Percentiles rank a stretch among this genome's conserved stretches.
Evolutionary conservation across 2,113 vertebrate species (phyloP).

Genomic region (Pionites leucogaster): DNA sequence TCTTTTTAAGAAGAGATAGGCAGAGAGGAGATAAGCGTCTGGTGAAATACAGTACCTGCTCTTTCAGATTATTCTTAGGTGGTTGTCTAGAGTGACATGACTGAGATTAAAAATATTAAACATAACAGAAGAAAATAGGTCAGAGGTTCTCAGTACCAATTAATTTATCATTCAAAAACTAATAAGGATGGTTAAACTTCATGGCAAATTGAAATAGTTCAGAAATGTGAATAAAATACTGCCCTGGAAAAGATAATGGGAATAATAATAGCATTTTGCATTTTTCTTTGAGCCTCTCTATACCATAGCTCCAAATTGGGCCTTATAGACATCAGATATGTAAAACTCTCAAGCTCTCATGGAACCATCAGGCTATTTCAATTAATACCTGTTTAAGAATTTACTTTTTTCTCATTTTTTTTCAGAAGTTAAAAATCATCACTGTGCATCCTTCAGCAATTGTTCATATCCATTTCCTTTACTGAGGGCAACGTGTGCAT

Average conservation of each 20-base stretch:
- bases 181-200: slow-evolving; percentile 18
- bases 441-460: neutral
- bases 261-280: slow-evolving; percentile 1
- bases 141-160: slow-evolving; percentile 21
- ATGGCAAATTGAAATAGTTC: slow-evolving; percentile 17
- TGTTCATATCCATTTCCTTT: neutral
- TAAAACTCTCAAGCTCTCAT: rapidly evolving
- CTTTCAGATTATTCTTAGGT: neutral
- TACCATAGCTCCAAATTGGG: neutral
- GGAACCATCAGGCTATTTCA: neutral
- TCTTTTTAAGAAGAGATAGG: slow-evolving; percentile 22
- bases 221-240: slow-evolving; percentile 11
- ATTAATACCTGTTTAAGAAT: neutral
- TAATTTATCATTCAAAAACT: slow-evolving; percentile 41
- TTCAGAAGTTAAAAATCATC: neutral
- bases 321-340: neutral
- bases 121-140: neutral
- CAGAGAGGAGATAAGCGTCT: neutral
- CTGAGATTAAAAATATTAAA: neutral
- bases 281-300: neutral
- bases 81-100: neutral
- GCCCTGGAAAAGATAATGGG: neutral
- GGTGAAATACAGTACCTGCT: neutral
- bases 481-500: neutral
- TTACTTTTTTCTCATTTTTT: neutral